Percentiles rank a stretch among this genome's conserved stretches.
Evolutionary conservation across 2,888 invertebrate genomes (phyloP).

Genomic region (Eupithecia centaureata): DNA sequence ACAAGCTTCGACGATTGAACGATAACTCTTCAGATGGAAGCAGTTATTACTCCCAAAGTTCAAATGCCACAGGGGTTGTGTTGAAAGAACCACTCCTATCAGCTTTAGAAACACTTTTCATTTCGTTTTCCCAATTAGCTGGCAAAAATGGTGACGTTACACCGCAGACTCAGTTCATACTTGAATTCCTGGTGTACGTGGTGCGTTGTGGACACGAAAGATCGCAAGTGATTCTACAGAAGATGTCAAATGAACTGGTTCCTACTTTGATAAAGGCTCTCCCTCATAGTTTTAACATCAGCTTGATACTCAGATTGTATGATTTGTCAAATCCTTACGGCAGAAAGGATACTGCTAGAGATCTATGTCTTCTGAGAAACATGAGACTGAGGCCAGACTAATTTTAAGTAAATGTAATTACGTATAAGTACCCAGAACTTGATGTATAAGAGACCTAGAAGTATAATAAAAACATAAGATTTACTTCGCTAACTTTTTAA

Average conservation of each 20-base stretch:
- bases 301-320: slow-evolving; percentile 89
- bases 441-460: background rate
- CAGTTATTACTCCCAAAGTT: slow-evolving; percentile 77
- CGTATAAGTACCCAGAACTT: background rate
- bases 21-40: slow-evolving; percentile 85
- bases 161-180: slow-evolving; percentile 92
- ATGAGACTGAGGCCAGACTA: slow-evolving; percentile 86
- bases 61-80: slow-evolving; percentile 57
- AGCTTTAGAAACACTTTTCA: slow-evolving; percentile 87
- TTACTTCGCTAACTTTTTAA: background rate
- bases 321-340: slow-evolving; percentile 90
- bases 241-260: slow-evolving; percentile 90
- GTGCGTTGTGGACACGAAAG: slow-evolving; percentile 91
- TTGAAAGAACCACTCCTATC: slow-evolving; percentile 87
- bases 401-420: background rate
- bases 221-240: slow-evolving; percentile 87
- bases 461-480: background rate
- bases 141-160: slow-evolving; percentile 90
- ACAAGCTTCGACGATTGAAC: slow-evolving; percentile 86
- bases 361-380: slow-evolving; percentile 93
- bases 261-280: slow-evolving; percentile 92
- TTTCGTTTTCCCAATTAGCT: slow-evolving; percentile 88
- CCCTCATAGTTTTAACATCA: slow-evolving; percentile 90
- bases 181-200: slow-evolving; percentile 89
- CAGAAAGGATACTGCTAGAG: slow-evolving; percentile 93